Evolutionary conservation across 2,113 vertebrate genomes (phyloP), one percentile per base, ranked within the genome.

Genomic region (Oryzias curvinotus): DNA sequence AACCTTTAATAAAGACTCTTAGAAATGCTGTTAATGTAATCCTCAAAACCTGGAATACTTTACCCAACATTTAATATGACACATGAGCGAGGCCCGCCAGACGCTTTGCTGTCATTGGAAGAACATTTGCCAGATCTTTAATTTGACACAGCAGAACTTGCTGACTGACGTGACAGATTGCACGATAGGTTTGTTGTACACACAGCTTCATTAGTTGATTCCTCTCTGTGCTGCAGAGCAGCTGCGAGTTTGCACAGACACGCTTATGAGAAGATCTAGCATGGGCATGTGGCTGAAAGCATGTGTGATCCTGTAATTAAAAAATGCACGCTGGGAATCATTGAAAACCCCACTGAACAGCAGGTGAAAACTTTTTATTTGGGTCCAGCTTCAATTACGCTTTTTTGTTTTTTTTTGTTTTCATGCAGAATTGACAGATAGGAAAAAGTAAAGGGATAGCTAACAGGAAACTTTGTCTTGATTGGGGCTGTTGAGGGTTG

Each of bases 131-230:
- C 67, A 48, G 58, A 42, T 57, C 42, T 52, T 72, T 68, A 64
- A 73, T 73, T 68, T 80, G 73, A 85, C 82, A 77, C 70, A 4
- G n/a, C 69, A 71, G 53, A 78, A 78, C 64, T 80, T 71, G 47
- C 10, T 16, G 15, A 72, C 7, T 76, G 75, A 83, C 76, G 44
- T 73, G 59, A 80, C 87, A 87, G 85, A 78, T 80, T 86, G 81
- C 45, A n/a, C 60, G 72, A 73, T 44, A 74, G 50, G 71, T 66
- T 73, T 64, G 62, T 53, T 25, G 44, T 16, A 26, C 50, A 28
- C 44, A 28, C 65, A 25, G 78, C 73, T 77, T 72, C 36, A 48
- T 79, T 75, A 84, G 62, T 55, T 5, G 49, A 51, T 50, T 65
- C 62, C 59, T 79, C 53, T 12, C 47, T 63, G 36, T 61, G 36